phyloP scores from a whole-genome alignment of 2,888 invertebrate species.

The Phaedon cochleariae region DNA sequence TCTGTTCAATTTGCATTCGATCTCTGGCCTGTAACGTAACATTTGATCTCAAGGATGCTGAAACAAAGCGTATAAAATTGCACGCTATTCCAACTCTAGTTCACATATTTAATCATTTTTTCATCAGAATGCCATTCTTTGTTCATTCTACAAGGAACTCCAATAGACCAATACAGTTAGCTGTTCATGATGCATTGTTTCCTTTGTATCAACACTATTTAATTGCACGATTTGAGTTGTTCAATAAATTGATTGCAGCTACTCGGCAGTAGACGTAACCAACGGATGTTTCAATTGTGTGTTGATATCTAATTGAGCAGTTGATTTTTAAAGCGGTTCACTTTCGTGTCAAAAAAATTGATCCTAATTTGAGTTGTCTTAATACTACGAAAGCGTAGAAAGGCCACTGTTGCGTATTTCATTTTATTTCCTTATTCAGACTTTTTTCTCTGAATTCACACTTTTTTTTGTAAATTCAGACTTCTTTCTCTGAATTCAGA shows the following conservation, averaged over 20 bases:
- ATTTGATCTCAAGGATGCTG: conserved; percentile 22
- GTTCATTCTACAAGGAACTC: background rate
- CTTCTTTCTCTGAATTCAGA: too few relatives aligned
- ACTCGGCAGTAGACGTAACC: background rate
- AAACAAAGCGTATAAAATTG: conserved; percentile 23
- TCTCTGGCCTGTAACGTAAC: background rate
- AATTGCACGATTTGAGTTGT: background rate
- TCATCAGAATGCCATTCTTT: too few relatives aligned
- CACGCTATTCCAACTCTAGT: conserved; percentile 7
- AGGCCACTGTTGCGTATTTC: too few relatives aligned
- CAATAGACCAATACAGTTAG: conserved; percentile 12
- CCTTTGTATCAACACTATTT: background rate
- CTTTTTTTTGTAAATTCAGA: too few relatives aligned
- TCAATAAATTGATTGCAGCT: background rate
- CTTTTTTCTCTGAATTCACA: too few relatives aligned
- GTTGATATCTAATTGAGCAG: background rate
- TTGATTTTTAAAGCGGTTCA: background rate
- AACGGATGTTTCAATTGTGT: background rate
- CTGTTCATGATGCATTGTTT: conserved; percentile 5
- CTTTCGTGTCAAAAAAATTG: background rate
- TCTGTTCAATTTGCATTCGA: conserved; percentile 1
- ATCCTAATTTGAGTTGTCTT: background rate
- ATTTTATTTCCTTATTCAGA: too few relatives aligned
- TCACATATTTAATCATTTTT: conserved; percentile 13
- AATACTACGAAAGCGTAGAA: too few relatives aligned